Evolutionary conservation across 2,888 invertebrate species (phyloP).

Genomic region (Xiphydria camelus): DNA sequence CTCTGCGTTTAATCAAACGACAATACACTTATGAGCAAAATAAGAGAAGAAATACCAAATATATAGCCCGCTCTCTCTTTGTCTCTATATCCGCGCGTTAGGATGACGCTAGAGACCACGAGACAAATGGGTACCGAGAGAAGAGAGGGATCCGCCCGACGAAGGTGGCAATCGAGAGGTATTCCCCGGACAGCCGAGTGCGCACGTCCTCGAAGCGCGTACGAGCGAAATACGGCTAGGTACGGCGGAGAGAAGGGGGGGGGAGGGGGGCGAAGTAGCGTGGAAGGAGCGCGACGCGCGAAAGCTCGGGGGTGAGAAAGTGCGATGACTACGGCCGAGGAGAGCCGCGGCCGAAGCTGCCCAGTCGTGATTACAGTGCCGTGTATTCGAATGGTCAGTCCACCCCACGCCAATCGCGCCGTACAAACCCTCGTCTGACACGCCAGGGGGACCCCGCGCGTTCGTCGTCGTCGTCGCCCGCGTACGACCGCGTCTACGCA

Average conservation of each 20-base stretch:
- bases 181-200: conserved; percentile 3
- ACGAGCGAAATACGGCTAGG: too few species aligned
- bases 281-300: conserved; percentile 35
- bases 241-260: conserved; percentile 16
- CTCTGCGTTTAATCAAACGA: too few species aligned
- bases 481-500: conserved; percentile 18
- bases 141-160: too few species aligned
- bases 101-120: too few species aligned
- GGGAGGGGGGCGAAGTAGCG: conserved; percentile 26
- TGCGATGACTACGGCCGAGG: conserved; percentile 33
- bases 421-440: conserved; percentile 41
- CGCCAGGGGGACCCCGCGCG: conserved; percentile 37
- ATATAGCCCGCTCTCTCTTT: too few species aligned
- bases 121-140: too few species aligned
- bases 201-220: too few species aligned
- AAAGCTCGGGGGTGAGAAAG: conserved; percentile 32
- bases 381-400: conserved; percentile 57
- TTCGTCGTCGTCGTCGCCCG: conserved; percentile 1
- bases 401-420: conserved; percentile 53
- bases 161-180: conserved; percentile 3
- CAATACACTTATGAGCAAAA: too few species aligned
- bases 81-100: too few species aligned
- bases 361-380: conserved; percentile 25
- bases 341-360: conserved; percentile 33
- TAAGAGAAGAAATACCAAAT: too few species aligned